Evolutionary conservation across 2,113 vertebrate genomes (phyloP), one percentile per base, ranked within the genome.

Genomic region (Seriola quinqueradiata): DNA sequence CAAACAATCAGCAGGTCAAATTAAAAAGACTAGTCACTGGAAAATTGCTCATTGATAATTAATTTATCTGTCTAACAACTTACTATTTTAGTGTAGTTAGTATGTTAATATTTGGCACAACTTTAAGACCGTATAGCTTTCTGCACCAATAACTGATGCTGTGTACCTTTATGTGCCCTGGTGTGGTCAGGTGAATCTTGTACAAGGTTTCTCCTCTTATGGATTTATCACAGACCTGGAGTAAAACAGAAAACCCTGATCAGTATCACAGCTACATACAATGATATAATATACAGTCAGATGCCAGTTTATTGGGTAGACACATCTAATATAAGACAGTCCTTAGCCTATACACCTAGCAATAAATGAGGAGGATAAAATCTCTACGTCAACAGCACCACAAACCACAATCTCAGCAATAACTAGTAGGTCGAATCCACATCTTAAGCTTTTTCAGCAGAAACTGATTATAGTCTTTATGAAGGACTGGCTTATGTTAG

Each of bases 151-250:
- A 60, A 36, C 40, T 36, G 17, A 10, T 23, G 17, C 4, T 38
- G 40, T 3, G 19, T 95, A 96, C 95, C 95, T 95, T 95, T 48
- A 93, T n/a, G 63, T 96, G 95, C 57, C 89, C 90, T 21, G 83
- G 40, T 16, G 94, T 92, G 1, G 95, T 96, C 90, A 95, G 59
- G 68, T 96, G 95, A 72, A 96, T 94, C 85, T 95, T 96, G 81
- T 92, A 95, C 77, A 94, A 84, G 3, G 91, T 94, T 0, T 94
- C 90, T 3, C 94, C 94, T 23, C 89, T 89, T 55, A 95, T 87
- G 76, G 92, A 94, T 87, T 93, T 94, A 1, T 94, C 88, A 86
- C 95, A 96, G 10, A 94, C 64, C 95, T 96, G 83, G 10, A 61
- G 64, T 59, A 34, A 55, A 75, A 87, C 8, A 76, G 6, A 78